Base-by-base conservation (phyloP, 2,888 invertebrate species). In the Tetranychus truncatus region DNA sequence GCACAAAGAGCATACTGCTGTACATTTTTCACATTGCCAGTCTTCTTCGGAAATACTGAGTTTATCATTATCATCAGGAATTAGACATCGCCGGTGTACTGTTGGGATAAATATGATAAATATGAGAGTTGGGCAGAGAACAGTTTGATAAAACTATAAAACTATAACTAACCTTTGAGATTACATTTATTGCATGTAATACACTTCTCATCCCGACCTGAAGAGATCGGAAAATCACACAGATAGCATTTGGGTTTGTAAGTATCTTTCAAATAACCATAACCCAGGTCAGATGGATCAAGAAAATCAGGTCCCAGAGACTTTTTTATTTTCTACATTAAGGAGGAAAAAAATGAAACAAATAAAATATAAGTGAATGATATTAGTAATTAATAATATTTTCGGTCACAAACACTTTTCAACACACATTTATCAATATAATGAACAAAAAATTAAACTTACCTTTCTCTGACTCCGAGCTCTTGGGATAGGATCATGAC, bases 241-340 rank as follows among this genome's bases (percentile, higher is more conserved):
- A 80, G 82, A 77, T 82, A 82, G 79, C 83, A 83, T 44, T 79
- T 76, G 6, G 71, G 73, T 45, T 73, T 75, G 74, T 69, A 75
- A 20, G 45, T 78, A 66, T 77, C 73, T 7, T 75, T 74, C 15
- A 78, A 76, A 44, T 79, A 77, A 21, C 78, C 77, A n/a, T 71
- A 74, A 18, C 78, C 75, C 45, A 75, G 71, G 46, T 75, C 78
- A 11, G 78, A 77, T 21, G 77, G 77, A 72, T 79, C 82, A 44
- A 78, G 72, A 77, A 80, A 81, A 66, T 81, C 81, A 44, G 81
- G 80, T 8, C 81, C 81, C 78, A 80, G 80, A 15, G 80, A 80
- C 77, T 81, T 81, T 76, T 80, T 81, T 67, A 81, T 45, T 75
- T 78, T 76, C 79, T 79, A 55, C 21, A 34, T 34, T 34, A 3